phyloP scores from a whole-genome alignment of 1,140 invertebrate genomes.

The Halyomorpha halys region DNA sequence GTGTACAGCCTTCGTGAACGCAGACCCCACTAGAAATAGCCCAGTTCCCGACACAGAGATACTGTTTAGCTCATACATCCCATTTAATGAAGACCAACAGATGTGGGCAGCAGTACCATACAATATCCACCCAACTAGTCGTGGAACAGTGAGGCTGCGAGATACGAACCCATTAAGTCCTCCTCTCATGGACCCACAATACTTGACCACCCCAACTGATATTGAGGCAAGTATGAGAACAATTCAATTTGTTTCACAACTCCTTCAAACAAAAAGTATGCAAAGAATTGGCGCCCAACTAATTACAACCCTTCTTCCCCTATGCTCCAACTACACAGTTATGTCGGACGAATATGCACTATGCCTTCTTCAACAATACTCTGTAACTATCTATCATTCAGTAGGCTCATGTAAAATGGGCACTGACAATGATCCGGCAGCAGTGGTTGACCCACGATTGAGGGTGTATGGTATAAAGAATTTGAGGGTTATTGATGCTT shows the following conservation, averaged over 20 bases:
- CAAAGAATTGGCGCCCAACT: constrained; percentile 38
- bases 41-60: constrained; percentile 10
- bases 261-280: constrained; percentile 34
- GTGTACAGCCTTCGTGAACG: constrained; percentile 36
- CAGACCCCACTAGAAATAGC: constrained; percentile 40
- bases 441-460: constrained; percentile 38
- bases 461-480: constrained; percentile 32
- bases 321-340: background rate
- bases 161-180: constrained; percentile 45
- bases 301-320: background rate
- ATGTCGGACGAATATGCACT: background rate
- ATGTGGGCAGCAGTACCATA: constrained; percentile 39
- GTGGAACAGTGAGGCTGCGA: constrained; percentile 48
- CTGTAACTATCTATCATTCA: constrained; percentile 33
- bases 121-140: constrained; percentile 61
- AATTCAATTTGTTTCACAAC: constrained; percentile 21
- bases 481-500: constrained; percentile 37
- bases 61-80: background rate
- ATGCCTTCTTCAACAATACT: constrained; percentile 1
- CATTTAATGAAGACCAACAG: constrained; percentile 1
- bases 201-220: constrained; percentile 43
- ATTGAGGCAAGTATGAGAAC: constrained; percentile 36
- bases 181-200: constrained; percentile 58
- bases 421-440: constrained; percentile 27
- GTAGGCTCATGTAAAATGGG: constrained; percentile 41